phyloP scores from a whole-genome alignment of 2,113 vertebrate genomes.

The Dunckerocampus dactyliophorus region DNA sequence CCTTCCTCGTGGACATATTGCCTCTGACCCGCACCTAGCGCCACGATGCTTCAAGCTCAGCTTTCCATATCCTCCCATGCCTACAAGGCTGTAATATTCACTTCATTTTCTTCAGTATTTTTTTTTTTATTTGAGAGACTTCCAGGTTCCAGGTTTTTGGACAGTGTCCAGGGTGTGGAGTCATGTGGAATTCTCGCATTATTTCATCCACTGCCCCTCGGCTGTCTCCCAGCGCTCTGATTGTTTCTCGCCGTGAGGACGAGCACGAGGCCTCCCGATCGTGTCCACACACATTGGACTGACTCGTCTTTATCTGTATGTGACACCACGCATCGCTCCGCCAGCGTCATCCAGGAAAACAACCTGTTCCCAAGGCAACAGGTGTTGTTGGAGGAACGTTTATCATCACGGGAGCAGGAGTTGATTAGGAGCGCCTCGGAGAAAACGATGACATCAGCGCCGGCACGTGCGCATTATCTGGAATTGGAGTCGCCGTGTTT shows the following conservation, averaged over 20 bases:
- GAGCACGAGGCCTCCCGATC: slow-evolving; percentile 17
- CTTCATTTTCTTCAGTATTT: no score
- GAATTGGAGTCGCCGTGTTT: slow-evolving; percentile 39
- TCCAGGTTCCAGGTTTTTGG: no score
- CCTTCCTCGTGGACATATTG: no score
- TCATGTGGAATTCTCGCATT: slow-evolving; percentile 33
- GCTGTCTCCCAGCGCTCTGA: slow-evolving; percentile 29
- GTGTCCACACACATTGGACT: slow-evolving; percentile 2
- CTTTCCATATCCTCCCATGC: no score
- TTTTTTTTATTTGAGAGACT: no score
- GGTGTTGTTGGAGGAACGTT: slow-evolving; percentile 5
- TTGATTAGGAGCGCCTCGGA: slow-evolving; percentile 30
- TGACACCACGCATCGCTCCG: neutral
- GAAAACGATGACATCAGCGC: slow-evolving; percentile 54
- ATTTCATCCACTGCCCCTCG: slow-evolving; percentile 35
- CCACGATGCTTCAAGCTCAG: no score
- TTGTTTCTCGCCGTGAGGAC: slow-evolving; percentile 32
- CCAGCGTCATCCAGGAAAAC: slow-evolving; percentile 44
- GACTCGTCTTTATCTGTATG: slow-evolving; percentile 20
- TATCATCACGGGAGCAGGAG: slow-evolving; percentile 19
- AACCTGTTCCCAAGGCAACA: slow-evolving; percentile 45
- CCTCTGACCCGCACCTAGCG: no score
- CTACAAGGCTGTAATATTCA: no score
- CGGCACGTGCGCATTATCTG: slow-evolving; percentile 20
- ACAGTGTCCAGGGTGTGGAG: slow-evolving; percentile 23